Percentiles rank a stretch among this genome's conserved stretches.
phyloP scores from a whole-genome alignment of 2,888 invertebrate species.

The Acanthosepion lycidas region DNA sequence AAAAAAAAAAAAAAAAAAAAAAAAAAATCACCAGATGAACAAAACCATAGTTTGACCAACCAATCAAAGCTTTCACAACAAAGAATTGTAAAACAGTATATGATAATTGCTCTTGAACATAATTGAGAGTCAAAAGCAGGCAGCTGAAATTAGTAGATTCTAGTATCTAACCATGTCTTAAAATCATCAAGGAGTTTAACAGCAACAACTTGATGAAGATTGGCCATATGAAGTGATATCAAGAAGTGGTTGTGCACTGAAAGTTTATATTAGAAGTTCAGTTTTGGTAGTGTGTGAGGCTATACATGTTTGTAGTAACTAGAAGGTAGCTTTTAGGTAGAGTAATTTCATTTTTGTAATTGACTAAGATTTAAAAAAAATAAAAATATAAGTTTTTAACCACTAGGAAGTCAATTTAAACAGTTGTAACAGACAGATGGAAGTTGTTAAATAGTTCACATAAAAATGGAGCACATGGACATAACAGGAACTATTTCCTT shows the following conservation, averaged over 20 bases:
- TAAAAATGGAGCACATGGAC: background rate
- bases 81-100: no score
- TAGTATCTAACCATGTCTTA: background rate
- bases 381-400: background rate
- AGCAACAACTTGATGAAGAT: background rate
- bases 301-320: background rate
- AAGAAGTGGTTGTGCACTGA: background rate
- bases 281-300: background rate
- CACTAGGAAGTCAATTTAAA: background rate
- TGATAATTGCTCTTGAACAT: no score
- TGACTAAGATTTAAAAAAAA: background rate
- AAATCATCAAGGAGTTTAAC: background rate
- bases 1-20: no score
- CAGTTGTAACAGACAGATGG: background rate
- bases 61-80: no score
- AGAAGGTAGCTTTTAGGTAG: background rate
- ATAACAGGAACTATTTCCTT: background rate
- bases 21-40: no score
- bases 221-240: background rate
- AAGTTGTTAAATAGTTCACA: background rate
- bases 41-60: no score
- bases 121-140: background rate
- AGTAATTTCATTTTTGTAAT: background rate
- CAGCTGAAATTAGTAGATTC: background rate
- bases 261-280: background rate